phyloP scores from a whole-genome alignment of 2,113 vertebrate genomes.

The Pterocles burchelli region DNA sequence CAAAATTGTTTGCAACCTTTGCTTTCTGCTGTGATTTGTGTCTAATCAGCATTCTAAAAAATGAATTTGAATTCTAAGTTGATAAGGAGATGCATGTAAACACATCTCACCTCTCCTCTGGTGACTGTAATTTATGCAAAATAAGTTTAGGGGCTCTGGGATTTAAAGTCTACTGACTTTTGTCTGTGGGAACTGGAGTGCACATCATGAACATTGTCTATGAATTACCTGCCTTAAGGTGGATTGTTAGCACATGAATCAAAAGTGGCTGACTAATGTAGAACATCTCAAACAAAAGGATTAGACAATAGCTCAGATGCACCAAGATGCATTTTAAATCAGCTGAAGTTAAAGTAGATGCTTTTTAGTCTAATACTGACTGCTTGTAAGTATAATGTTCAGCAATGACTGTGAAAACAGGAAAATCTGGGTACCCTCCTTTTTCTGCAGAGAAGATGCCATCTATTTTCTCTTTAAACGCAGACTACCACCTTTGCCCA shows the following conservation, averaged over 20 bases:
- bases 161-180: conserved; percentile 49
- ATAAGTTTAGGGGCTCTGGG: conserved; percentile 23
- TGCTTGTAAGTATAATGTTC: background rate
- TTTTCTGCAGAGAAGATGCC: background rate
- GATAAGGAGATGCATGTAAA: conserved; percentile 5
- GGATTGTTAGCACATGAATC: conserved; percentile 49
- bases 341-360: conserved; percentile 12
- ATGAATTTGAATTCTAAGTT: conserved; percentile 1
- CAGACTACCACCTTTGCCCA: background rate
- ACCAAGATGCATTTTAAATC: conserved; percentile 23
- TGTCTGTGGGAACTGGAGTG: conserved; percentile 8
- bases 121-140: conserved; percentile 24
- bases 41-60: conserved; percentile 26
- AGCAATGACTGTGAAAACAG: background rate
- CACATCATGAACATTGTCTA: background rate
- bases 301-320: conserved; percentile 2
- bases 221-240: conserved; percentile 49
- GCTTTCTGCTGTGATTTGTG: background rate
- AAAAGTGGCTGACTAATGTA: conserved; percentile 24
- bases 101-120: background rate
- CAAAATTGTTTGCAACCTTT: background rate
- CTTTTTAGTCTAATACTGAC: background rate
- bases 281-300: conserved; percentile 45
- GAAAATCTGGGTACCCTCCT: background rate
- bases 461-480: conserved; percentile 29